A percentile compares a stretch with the other conserved stretches of the same genome.
These are phyloP conservation scores for Imbricaverruca yamaguchii DNA, from an alignment of 2,888 invertebrate genomes.

Conservation along the genomic window DNA sequence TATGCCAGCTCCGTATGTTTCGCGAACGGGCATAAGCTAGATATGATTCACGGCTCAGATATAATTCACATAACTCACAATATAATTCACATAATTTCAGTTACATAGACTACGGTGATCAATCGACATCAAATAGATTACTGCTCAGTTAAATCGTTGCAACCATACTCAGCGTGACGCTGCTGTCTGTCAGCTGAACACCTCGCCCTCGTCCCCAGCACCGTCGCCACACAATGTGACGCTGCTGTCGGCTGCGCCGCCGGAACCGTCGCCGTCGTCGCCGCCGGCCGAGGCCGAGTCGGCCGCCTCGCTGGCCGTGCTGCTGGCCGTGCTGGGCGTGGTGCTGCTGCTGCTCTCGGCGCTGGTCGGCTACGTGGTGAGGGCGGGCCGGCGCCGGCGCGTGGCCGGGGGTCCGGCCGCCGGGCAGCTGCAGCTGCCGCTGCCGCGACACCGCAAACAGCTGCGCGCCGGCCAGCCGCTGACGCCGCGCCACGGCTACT, in stretches of 20 bases:
- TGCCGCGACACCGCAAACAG: slow-evolving; percentile 2
- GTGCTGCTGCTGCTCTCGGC: slow-evolving; percentile 10
- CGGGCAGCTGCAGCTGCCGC: background rate
- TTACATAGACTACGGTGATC: no score
- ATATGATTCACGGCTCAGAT: no score
- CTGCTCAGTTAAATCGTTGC: no score
- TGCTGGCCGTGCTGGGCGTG: slow-evolving; percentile 7
- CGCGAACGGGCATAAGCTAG: no score
- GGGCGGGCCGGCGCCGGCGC: background rate
- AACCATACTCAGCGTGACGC: no score
- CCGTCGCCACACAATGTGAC: background rate
- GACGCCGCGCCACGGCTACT: slow-evolving; percentile 8
- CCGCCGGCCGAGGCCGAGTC: background rate
- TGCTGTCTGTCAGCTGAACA: no score
- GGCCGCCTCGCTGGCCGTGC: background rate
- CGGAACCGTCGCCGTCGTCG: no score
- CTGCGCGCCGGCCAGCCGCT: background rate
- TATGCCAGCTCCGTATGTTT: no score
- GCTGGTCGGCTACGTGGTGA: slow-evolving; percentile 17
- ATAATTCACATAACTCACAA: no score
- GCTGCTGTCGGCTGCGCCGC: background rate
- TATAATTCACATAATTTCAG: no score
- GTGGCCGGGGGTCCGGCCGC: background rate
- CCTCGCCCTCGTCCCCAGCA: no score
- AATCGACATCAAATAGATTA: no score